These are phyloP conservation scores for Cryptotis parvus DNA, from an alignment of 2,113 vertebrate species.

Conservation along the genomic window DNA sequence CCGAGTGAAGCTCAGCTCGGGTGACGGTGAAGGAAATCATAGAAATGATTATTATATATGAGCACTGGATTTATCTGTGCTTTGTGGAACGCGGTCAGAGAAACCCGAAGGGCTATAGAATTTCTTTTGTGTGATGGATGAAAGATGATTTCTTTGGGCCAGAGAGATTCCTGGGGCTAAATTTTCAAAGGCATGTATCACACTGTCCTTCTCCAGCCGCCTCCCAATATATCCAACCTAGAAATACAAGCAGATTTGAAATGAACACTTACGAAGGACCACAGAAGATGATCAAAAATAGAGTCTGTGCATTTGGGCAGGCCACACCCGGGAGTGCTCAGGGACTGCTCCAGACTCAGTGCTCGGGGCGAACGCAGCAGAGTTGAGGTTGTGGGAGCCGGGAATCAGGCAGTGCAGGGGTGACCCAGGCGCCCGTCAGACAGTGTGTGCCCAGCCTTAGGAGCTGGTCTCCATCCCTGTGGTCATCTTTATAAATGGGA, in stretches of 20 bases:
- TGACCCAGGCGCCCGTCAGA: too few species aligned
- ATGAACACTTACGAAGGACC: background rate
- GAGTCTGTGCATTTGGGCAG: too few species aligned
- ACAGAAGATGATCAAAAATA: background rate
- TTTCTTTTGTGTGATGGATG: background rate
- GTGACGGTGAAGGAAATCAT: background rate
- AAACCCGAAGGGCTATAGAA: background rate
- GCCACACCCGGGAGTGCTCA: too few species aligned
- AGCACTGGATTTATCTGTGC: background rate
- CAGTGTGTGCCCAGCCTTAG: too few species aligned
- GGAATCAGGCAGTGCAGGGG: too few species aligned
- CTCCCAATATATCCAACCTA: conserved; percentile 15
- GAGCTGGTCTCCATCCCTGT: too few species aligned
- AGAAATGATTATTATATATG: background rate
- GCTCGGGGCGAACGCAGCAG: background rate
- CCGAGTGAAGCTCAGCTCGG: background rate
- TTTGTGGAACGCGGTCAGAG: background rate
- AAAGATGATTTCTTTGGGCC: conserved; percentile 13
- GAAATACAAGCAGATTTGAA: background rate
- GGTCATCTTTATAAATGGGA: background rate
- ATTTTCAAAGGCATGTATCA: conserved; percentile 18
- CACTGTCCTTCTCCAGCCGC: background rate
- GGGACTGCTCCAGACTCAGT: too few species aligned
- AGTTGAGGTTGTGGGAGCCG: background rate
- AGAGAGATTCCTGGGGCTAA: background rate